Conservation (phyloP, 2,797 vertebrate species). For the Peromyscus aztecus region DNA sequence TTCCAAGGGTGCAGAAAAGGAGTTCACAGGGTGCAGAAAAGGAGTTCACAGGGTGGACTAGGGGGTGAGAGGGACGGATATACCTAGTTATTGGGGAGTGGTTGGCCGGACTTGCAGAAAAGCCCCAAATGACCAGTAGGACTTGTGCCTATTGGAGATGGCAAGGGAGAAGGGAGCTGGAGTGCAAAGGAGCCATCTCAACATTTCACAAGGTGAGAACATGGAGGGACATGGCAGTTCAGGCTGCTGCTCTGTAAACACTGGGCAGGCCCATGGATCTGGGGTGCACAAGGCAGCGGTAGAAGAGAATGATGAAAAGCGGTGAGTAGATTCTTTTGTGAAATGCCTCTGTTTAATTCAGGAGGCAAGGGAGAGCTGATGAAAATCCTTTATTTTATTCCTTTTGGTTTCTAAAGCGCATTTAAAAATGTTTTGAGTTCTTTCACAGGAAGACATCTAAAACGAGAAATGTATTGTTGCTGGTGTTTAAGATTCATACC, state of each 20-base stretch:
- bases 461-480: not conserved
- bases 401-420: not conserved
- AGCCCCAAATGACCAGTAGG: not conserved
- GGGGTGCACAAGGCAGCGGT: not conserved
- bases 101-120: not conserved
- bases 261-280: not conserved
- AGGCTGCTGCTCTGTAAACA: not conserved
- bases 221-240: rapidly evolving
- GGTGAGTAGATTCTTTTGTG: not conserved
- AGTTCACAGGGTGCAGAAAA: not conserved
- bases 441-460: conserved; percentile 51
- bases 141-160: not conserved
- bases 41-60: too few relatives aligned
- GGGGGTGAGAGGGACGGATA: not conserved
- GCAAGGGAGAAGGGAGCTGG: not conserved
- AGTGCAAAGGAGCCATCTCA: not conserved
- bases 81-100: not conserved
- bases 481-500: not conserved
- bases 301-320: not conserved
- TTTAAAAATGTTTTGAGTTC: not conserved
- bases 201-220: not conserved
- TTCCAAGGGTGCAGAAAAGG: not conserved
- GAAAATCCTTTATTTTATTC: not conserved
- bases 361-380: not conserved
- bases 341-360: not conserved